phyloP scores from a whole-genome alignment of 1,140 invertebrate species.

The Antheraea pernyi region DNA sequence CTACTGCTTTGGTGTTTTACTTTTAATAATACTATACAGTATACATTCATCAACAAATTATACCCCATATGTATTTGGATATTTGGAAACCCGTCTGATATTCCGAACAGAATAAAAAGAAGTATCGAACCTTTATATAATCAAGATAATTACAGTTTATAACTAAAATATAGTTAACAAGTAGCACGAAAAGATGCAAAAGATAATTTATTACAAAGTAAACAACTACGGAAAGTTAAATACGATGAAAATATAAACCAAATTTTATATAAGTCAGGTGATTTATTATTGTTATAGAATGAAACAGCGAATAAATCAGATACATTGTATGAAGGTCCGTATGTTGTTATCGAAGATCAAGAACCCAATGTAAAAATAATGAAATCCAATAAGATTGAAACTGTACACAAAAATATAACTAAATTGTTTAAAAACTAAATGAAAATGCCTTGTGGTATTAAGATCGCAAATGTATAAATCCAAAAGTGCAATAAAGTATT shows the following conservation, averaged over 20 bases:
- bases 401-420: slow-evolving; percentile 20
- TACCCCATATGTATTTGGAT: slow-evolving; percentile 10
- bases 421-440: not conserved
- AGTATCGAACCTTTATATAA: slow-evolving; percentile 29
- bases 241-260: slow-evolving; percentile 17
- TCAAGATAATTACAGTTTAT: slow-evolving; percentile 20
- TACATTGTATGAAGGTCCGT: slow-evolving; percentile 16
- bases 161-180: slow-evolving; percentile 28
- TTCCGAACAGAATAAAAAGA: slow-evolving; percentile 24
- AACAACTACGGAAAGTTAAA: not conserved
- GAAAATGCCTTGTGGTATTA: too few relatives aligned
- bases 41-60: slow-evolving; percentile 23
- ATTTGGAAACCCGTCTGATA: slow-evolving; percentile 26
- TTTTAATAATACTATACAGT: slow-evolving; percentile 29
- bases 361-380: slow-evolving; percentile 17
- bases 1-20: slow-evolving; percentile 32
- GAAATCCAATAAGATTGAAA: slow-evolving; percentile 18
- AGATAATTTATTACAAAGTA: slow-evolving; percentile 24
- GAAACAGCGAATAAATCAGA: slow-evolving; percentile 16
- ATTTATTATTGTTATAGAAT: slow-evolving; percentile 19
- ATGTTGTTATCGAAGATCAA: slow-evolving; percentile 15
- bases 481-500: too few relatives aligned
- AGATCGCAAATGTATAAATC: too few relatives aligned
- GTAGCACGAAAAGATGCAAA: slow-evolving; percentile 18
- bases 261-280: slow-evolving; percentile 14